A percentile compares a stretch with the other conserved stretches of the same genome.
Evolutionary conservation across 2,113 vertebrate species (phyloP).

Genomic region (Hemibagrus wyckioides): DNA sequence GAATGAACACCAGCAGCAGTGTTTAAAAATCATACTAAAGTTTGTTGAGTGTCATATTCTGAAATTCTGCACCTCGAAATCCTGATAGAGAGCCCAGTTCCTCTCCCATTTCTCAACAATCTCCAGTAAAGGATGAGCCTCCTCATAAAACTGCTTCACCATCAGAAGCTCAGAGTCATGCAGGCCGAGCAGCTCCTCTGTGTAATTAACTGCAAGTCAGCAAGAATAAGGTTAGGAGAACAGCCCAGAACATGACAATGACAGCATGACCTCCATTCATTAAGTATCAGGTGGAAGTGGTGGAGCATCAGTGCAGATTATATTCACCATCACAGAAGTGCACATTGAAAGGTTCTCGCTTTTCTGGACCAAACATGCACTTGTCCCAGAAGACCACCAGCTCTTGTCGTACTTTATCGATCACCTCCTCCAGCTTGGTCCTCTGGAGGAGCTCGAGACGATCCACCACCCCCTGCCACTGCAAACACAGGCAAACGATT

Average conservation of each 20-base stretch:
- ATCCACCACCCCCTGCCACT: slow-evolving; percentile 56
- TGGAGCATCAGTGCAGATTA: background rate
- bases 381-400: slow-evolving; percentile 59
- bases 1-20: background rate
- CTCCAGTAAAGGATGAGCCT: slow-evolving; percentile 59
- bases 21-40: background rate
- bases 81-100: slow-evolving; percentile 60
- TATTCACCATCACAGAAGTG: slow-evolving; percentile 57
- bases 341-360: slow-evolving; percentile 48
- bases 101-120: slow-evolving; percentile 65
- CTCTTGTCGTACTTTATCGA: slow-evolving; percentile 58
- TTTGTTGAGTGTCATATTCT: background rate
- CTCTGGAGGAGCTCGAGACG: slow-evolving; percentile 55
- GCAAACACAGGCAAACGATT: background rate
- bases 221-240: background rate
- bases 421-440: slow-evolving; percentile 53
- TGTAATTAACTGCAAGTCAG: slow-evolving; percentile 60
- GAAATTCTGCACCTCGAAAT: slow-evolving; percentile 63
- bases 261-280: background rate
- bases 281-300: background rate
- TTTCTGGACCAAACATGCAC: slow-evolving; percentile 57
- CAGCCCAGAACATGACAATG: background rate
- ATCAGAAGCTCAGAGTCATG: slow-evolving; percentile 65
- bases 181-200: slow-evolving; percentile 62
- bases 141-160: slow-evolving; percentile 55